phyloP scores from a whole-genome alignment of 2,888 invertebrate genomes.

The Hemistola chrysoprasaria region DNA sequence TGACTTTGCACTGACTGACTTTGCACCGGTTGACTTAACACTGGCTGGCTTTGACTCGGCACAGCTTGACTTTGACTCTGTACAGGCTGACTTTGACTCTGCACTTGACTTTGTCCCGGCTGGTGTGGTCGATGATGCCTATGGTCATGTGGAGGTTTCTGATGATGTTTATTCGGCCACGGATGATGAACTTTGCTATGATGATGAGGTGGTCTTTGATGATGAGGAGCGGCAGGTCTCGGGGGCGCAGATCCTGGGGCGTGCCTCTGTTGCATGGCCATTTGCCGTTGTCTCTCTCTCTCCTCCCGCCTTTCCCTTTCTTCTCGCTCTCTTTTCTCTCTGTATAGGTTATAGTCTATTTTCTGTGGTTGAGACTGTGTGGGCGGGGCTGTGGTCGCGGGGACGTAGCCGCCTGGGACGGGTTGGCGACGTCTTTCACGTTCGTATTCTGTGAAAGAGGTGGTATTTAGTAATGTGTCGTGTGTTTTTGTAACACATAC shows the following conservation, averaged over 20 bases:
- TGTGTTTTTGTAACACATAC: too few species aligned
- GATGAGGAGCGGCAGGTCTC: constrained; percentile 42
- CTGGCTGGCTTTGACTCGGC: constrained; percentile 35
- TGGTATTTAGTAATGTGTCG: background rate
- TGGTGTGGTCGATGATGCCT: constrained; percentile 53
- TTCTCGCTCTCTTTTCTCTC: constrained; percentile 84
- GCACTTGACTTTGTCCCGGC: too few species aligned
- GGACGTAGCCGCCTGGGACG: constrained; percentile 69
- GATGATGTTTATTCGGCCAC: constrained; percentile 64
- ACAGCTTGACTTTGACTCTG: constrained; percentile 25
- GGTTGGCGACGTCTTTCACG: constrained; percentile 66
- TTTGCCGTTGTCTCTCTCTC: constrained; percentile 54
- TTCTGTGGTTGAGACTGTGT: constrained; percentile 72
- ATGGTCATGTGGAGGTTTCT: constrained; percentile 63
- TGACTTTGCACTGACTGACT: constrained; percentile 23
- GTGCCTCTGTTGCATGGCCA: constrained; percentile 33
- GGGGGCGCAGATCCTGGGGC: constrained; percentile 40
- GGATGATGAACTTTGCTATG: constrained; percentile 54
- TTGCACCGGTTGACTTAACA: constrained; percentile 32
- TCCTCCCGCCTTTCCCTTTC: constrained; percentile 75
- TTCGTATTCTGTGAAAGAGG: constrained; percentile 59
- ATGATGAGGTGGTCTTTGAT: constrained; percentile 50
- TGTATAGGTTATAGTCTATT: constrained; percentile 83
- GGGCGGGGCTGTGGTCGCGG: constrained; percentile 55
- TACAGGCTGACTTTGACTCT: too few species aligned